phyloP scores from a whole-genome alignment of 2,797 vertebrate genomes.

The Myotis myotis region DNA sequence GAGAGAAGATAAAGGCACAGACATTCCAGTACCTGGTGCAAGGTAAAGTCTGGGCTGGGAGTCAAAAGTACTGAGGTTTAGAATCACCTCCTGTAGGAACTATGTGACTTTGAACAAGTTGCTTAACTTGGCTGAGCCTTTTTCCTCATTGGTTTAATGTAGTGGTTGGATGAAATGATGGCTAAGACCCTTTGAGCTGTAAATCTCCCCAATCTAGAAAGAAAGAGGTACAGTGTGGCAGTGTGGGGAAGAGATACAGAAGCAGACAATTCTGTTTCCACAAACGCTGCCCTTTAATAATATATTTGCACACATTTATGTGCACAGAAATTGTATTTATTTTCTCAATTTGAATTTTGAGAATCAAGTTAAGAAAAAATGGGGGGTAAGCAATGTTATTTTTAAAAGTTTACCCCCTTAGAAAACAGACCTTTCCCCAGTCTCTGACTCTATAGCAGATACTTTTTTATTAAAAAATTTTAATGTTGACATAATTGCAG shows the following conservation, averaged over 20 bases:
- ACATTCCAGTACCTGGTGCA: neutral
- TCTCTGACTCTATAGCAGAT: neutral
- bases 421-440: neutral
- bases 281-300: neutral
- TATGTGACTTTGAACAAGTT: neutral
- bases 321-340: neutral
- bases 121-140: neutral
- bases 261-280: neutral
- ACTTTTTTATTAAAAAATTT: neutral
- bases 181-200: neutral
- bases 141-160: neutral
- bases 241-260: neutral
- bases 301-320: neutral
- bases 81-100: neutral
- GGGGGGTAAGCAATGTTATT: neutral
- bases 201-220: neutral
- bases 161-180: neutral
- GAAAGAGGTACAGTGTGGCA: neutral
- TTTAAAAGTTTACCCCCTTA: neutral
- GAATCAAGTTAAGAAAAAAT: neutral
- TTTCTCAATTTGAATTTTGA: constrained; percentile 10
- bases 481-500: neutral
- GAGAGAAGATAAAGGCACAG: neutral
- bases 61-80: neutral
- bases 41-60: neutral